These are phyloP conservation scores for Ormyrus thymus DNA, from an alignment of 2,888 invertebrate species.

Conservation along the genomic window DNA sequence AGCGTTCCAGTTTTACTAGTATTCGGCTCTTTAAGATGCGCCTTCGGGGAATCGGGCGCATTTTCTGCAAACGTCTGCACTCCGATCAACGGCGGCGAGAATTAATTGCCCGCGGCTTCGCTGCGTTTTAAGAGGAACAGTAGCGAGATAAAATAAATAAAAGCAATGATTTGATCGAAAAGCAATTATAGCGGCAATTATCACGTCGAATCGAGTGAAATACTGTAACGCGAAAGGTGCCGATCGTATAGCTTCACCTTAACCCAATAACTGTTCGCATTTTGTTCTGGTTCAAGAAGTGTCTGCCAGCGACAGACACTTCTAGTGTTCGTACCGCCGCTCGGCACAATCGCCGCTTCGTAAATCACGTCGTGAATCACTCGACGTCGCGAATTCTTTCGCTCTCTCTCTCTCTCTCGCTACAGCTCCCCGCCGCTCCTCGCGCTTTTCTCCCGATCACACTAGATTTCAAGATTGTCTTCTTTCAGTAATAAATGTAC, in stretches of 20 bases:
- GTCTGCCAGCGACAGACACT: constrained; percentile 64
- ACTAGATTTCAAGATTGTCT: constrained; percentile 44
- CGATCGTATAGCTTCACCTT: constrained; percentile 61
- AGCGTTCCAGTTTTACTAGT: background rate
- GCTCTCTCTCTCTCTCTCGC: background rate
- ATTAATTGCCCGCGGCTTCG: too few relatives aligned
- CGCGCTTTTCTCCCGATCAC: constrained; percentile 57
- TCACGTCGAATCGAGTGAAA: constrained; percentile 33
- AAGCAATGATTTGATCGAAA: constrained; percentile 11
- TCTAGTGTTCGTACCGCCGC: constrained; percentile 14
- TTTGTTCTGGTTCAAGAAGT: constrained; percentile 57
- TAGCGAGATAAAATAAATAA: background rate
- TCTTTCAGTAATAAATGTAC: constrained; percentile 9
- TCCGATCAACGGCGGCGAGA: too few relatives aligned
- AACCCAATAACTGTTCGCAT: constrained; percentile 64
- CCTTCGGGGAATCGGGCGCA: too few relatives aligned
- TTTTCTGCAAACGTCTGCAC: too few relatives aligned
- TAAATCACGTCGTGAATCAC: constrained; percentile 69
- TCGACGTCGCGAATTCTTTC: constrained; percentile 64
- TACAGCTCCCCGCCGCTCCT: background rate
- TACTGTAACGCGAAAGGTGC: constrained; percentile 28
- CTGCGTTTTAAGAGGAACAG: too few relatives aligned
- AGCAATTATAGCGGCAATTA: constrained; percentile 30
- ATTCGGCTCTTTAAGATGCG: background rate
- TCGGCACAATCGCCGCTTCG: constrained; percentile 57